Conservation (phyloP, 2,797 vertebrate species). For the Enteromius viviparus region DNA sequence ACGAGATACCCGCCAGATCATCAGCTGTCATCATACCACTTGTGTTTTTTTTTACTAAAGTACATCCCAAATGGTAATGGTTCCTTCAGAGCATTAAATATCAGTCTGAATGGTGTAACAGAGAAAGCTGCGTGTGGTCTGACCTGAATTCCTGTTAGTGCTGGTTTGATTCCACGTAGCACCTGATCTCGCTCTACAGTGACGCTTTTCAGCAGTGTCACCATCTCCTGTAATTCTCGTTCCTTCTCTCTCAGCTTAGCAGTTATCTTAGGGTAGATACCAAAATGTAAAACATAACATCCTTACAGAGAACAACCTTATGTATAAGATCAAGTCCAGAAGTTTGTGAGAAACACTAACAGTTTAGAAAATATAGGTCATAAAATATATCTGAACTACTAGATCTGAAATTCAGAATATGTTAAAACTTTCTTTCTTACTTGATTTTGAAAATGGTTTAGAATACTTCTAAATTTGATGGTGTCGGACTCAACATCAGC, state of each 20-base stretch:
- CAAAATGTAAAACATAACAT: background rate
- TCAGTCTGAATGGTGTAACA: slow-evolving; percentile 24
- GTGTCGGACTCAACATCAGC: slow-evolving; percentile 4
- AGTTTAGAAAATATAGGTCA: background rate
- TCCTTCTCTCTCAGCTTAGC: slow-evolving; percentile 78
- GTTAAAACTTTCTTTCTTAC: too few relatives aligned
- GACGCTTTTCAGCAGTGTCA: slow-evolving; percentile 66
- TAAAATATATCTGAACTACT: background rate
- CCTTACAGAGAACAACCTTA: background rate
- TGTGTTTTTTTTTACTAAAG: background rate
- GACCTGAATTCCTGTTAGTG: slow-evolving; percentile 65
- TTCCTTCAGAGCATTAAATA: background rate
- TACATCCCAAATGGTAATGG: background rate
- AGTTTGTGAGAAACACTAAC: background rate
- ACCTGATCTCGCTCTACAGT: slow-evolving; percentile 75
- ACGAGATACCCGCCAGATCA: background rate
- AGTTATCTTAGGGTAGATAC: slow-evolving; percentile 64
- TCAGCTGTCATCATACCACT: background rate
- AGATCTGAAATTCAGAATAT: background rate
- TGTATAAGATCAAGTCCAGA: background rate
- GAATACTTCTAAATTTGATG: background rate
- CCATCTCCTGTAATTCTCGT: slow-evolving; percentile 68
- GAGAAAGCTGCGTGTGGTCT: slow-evolving; percentile 28
- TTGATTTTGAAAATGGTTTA: background rate
- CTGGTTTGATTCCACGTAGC: slow-evolving; percentile 51